These are phyloP conservation scores for Glaucidium brasilianum DNA, from an alignment of 2,113 vertebrate genomes.

Conservation along the genomic window DNA sequence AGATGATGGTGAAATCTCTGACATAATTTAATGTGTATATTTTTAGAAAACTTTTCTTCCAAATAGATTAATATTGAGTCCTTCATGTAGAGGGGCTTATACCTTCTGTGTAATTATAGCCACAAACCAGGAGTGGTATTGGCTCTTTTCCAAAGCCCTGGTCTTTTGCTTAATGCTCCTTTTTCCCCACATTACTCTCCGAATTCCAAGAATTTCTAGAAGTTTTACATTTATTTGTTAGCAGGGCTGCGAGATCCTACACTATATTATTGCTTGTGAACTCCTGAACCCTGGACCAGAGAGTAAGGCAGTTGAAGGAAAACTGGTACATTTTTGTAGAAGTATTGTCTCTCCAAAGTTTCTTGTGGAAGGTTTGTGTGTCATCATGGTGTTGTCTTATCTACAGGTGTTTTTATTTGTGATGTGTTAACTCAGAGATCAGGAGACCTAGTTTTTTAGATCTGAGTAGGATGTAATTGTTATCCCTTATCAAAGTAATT, in stretches of 20 bases:
- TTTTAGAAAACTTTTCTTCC: background rate
- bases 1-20: background rate
- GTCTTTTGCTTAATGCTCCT: background rate
- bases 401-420: background rate
- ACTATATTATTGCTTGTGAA: background rate
- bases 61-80: background rate
- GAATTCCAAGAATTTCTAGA: background rate
- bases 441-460: background rate
- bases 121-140: background rate
- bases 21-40: background rate
- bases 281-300: accelerated
- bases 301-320: background rate
- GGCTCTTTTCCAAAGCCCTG: background rate
- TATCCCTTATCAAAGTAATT: background rate
- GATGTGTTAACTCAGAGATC: background rate
- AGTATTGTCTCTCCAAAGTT: background rate
- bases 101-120: background rate
- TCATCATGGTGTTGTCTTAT: background rate
- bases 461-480: background rate
- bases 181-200: background rate
- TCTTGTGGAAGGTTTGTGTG: background rate
- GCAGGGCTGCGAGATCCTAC: background rate
- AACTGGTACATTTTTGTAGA: background rate
- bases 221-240: background rate
- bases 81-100: background rate